These are phyloP conservation scores for Tortrix viridana DNA, from an alignment of 2,888 invertebrate genomes.

Conservation along the genomic window DNA sequence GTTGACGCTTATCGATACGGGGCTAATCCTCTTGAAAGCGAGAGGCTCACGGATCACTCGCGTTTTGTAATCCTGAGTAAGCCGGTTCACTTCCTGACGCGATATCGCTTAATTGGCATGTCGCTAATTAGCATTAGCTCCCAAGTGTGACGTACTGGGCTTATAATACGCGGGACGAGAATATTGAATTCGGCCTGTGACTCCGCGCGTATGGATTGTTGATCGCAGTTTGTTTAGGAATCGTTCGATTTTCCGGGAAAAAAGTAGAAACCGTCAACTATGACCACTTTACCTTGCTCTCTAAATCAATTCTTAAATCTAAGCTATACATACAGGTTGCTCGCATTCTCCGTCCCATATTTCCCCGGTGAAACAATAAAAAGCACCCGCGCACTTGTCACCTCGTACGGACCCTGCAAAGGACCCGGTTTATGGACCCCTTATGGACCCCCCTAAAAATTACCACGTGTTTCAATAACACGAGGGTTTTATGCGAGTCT, in stretches of 20 bases:
- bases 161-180: no score
- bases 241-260: no score
- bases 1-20: no score
- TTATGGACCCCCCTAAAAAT: conserved; percentile 30
- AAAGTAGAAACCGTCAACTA: no score
- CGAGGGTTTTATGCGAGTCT: conserved; percentile 20
- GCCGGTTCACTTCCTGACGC: conserved; percentile 15
- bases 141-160: no score
- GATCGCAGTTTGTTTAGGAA: no score
- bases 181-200: no score
- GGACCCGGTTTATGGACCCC: conserved; percentile 22
- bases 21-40: conserved; percentile 9
- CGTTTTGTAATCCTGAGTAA: conserved; percentile 15
- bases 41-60: conserved; percentile 22
- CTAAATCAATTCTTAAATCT: no score
- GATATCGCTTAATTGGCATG: conserved; percentile 10
- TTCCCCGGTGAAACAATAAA: conserved; percentile 30
- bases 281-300: no score
- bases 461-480: conserved; percentile 33
- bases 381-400: conserved; percentile 40
- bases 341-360: background rate
- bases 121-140: background rate
- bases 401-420: conserved; percentile 27
- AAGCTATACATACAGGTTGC: background rate
- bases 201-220: no score